Conservation (phyloP, 2,113 vertebrate species). For the Cyanocitta stelleri region DNA sequence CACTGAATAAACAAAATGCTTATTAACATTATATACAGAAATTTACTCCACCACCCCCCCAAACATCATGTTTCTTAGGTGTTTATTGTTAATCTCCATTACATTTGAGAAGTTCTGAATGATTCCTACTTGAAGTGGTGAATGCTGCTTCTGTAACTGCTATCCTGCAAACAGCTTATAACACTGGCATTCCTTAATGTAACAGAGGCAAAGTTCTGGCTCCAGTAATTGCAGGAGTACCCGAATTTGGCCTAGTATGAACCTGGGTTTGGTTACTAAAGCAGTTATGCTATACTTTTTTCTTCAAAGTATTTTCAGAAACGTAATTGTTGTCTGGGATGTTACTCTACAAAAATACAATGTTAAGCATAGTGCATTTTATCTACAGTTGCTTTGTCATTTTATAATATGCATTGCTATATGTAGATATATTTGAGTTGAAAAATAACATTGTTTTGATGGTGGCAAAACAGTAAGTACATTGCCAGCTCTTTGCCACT, state of each 20-base stretch:
- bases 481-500: not conserved
- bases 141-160: not conserved
- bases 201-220: not conserved
- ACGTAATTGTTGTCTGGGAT: not conserved
- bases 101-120: not conserved
- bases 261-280: not conserved
- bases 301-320: not conserved
- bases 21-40: constrained; percentile 15
- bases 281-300: not conserved
- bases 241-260: not conserved
- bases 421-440: not conserved
- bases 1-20: not conserved
- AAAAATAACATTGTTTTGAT: not conserved
- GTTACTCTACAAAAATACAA: constrained; percentile 6
- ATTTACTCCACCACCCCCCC: not conserved
- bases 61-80: not conserved
- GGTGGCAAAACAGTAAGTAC: not conserved
- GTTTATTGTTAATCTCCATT: not conserved
- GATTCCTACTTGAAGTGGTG: not conserved
- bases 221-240: not conserved
- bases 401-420: not conserved
- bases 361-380: constrained; percentile 1
- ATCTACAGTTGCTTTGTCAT: not conserved
- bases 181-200: not conserved
- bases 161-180: not conserved